Evolutionary conservation across 2,113 vertebrate genomes (phyloP), one percentile per base, ranked within the genome.

Genomic region (Alectura lathami): DNA sequence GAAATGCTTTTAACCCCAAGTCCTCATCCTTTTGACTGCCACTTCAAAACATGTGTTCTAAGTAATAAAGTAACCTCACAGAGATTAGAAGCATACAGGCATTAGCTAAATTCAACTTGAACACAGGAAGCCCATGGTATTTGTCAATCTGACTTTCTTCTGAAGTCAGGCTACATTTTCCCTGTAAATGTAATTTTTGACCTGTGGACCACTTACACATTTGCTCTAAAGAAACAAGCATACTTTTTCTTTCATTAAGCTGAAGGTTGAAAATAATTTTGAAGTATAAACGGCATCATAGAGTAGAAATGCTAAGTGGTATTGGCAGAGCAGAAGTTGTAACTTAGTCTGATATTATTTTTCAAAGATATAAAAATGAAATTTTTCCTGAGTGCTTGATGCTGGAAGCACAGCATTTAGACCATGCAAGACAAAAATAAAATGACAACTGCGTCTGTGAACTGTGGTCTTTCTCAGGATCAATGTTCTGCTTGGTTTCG

Each of bases 41-140:
- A 93, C 94, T 97, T 97, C 72, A 96, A 97, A 97, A 90, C 53
- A 89, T 34, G 64, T 91, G 60, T 67, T 96, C 20, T 69, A 79
- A 93, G 63, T 90, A 95, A 89, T 88, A 95, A 96, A 91, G 73
- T 93, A 95, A 93, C 69, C 85, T 34, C 67, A 20, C 29, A 43
- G 70, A 95, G 70, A 91, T 89, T 94, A 90, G 45, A 91, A 30
- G 74, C 72, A 59, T 4, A 14, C 9, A 74, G 30, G 38, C 47
- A 94, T 82, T 91, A 88, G 75, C 38, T 76, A 95, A 97, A 87
- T 94, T 66, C 67, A 79, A 70, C 47, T 68, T 68, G 88, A 96
- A 73, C 54, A 66, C 17, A 70, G 70, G 32, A 63, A 86, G 27
- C 64, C 54, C 75, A 84, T 56, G 56, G 45, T 77, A 48, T 80